A percentile compares a stretch with the other conserved stretches of the same genome.
These are phyloP conservation scores for Philereme vetulata DNA, from an alignment of 2,888 invertebrate species.

Conservation along the genomic window DNA sequence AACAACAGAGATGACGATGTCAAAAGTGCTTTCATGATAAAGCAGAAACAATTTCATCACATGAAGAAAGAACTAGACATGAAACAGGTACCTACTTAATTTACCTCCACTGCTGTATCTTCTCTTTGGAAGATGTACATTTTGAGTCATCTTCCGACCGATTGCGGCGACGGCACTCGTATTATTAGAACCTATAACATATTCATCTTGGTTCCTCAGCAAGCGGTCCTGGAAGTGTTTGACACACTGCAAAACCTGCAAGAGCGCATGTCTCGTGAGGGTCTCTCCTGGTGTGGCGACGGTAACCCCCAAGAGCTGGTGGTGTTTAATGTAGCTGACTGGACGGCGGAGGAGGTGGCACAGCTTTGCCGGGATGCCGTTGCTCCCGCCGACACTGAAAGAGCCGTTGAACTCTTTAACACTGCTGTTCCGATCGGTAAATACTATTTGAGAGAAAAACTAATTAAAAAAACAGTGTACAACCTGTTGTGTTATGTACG, in stretches of 20 bases:
- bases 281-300: conserved; percentile 56
- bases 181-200: too few relatives aligned
- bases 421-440: conserved; percentile 59
- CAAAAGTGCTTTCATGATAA: conserved; percentile 52
- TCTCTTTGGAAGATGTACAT: too few relatives aligned
- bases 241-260: conserved; percentile 58
- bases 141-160: too few relatives aligned
- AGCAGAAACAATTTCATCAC: conserved; percentile 61
- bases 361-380: conserved; percentile 64
- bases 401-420: conserved; percentile 57
- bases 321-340: conserved; percentile 73
- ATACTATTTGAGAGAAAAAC: neutral
- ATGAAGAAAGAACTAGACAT: conserved; percentile 77
- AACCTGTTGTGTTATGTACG: too few relatives aligned
- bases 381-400: conserved; percentile 50
- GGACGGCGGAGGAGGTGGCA: conserved; percentile 69
- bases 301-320: conserved; percentile 60
- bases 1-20: conserved; percentile 46
- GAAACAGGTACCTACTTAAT: conserved; percentile 60
- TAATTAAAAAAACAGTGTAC: too few relatives aligned
- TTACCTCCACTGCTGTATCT: too few relatives aligned
- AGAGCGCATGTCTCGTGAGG: conserved; percentile 64
- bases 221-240: conserved; percentile 66
- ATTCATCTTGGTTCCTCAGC: conserved; percentile 46
- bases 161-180: too few relatives aligned